Base-by-base conservation (phyloP, 2,113 vertebrate species). In the Indicator maculatus region DNA sequence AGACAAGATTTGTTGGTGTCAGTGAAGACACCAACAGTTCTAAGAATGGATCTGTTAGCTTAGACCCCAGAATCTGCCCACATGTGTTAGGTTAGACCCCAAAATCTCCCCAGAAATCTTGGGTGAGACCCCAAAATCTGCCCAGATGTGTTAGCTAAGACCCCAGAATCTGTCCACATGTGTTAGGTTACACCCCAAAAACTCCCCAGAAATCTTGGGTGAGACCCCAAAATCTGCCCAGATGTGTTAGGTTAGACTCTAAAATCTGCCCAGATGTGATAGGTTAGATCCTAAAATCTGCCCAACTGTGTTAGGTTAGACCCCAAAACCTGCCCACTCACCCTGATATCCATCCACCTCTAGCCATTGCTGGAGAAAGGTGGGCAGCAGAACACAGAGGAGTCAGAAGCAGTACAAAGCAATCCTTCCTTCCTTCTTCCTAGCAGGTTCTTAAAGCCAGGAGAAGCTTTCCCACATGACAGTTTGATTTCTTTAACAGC, bases 1-100 rank as follows among this genome's bases (percentile, higher is more conserved):
- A 0, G 0, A 16, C 11, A 28, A 52, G 8, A 50, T 65, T 88
- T n/a, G n/a, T n/a, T n/a, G n/a, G n/a, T n/a, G n/a, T n/a, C n/a
- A n/a, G 5, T 78, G 33, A 28, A 63, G 11, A 52, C 16, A 64
- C 3, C 3, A 4, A 88, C 20, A 82, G 72, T 33, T 6, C 2
- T 38, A 91, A 71, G 8, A 89, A 90, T 12, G 2, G 11, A 8
- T 6, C 3, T 60, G 6, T 33, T 72, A 47, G 0, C 0, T 58
- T 61, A 53, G 15, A 75, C 9, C 3, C 3, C 28, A 60, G 50
- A 73, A 83, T 58, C 47, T 36, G 7, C 36, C 36, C 36, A 36
- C 7, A 36, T 7, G 36, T 36, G 7, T 36, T 36, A 36, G 36
- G 36, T 36, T 7, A 36, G 36, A 36, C 36, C 36, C 36, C 36